phyloP scores from a whole-genome alignment of 2,797 vertebrate species.

The Pangasius djambal region DNA sequence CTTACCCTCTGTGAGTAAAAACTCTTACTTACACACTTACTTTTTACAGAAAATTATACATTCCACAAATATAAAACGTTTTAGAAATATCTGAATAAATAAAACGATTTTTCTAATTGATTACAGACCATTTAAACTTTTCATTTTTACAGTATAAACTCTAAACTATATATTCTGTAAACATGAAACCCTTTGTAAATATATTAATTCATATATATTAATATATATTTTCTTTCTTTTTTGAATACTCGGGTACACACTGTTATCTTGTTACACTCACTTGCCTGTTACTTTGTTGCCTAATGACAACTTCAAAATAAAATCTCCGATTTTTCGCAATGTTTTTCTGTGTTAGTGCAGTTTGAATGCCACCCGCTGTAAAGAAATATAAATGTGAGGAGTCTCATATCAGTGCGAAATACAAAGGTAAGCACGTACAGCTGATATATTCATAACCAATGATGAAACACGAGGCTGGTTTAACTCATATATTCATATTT shows the following conservation, averaged over 20 bases:
- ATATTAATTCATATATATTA: not conserved
- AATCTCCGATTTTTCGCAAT: not conserved
- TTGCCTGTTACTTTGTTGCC: not conserved
- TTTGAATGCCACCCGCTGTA: not conserved
- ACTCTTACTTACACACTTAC: too few relatives aligned
- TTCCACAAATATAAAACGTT: too few relatives aligned
- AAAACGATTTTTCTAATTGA: too few relatives aligned
- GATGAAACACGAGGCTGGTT: not conserved
- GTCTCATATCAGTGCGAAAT: not conserved
- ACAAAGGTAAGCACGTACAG: not conserved
- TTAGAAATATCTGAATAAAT: too few relatives aligned
- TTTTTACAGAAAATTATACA: too few relatives aligned
- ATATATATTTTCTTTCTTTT: not conserved
- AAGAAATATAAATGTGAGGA: not conserved
- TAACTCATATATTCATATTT: not conserved
- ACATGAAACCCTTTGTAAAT: not conserved
- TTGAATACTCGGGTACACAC: too few relatives aligned
- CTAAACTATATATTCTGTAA: not conserved
- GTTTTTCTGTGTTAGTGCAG: not conserved
- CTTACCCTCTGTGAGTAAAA: too few relatives aligned
- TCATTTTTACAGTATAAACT: too few relatives aligned
- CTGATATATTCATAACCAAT: not conserved
- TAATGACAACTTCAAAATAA: not conserved
- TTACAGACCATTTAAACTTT: too few relatives aligned
- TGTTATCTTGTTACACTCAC: not conserved